Base-by-base conservation (phyloP, 2,797 vertebrate species). In the Hydrophis major region DNA sequence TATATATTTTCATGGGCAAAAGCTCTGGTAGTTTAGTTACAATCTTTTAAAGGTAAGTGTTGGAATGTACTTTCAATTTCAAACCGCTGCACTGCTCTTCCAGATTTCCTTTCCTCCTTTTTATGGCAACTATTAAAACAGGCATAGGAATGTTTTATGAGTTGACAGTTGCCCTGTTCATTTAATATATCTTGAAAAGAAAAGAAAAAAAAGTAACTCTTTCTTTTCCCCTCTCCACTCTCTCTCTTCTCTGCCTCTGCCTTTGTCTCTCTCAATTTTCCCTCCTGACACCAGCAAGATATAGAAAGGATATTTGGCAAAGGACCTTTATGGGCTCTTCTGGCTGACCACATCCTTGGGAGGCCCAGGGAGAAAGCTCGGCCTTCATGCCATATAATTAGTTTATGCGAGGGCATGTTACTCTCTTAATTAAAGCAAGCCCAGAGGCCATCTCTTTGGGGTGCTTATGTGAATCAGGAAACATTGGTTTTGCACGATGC, bases 361-460 rank as follows among this genome's bases (percentile, higher is more conserved):
- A 94, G 47, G 50, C 83, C 90, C 8, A 89, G 53, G 57, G 93
- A 93, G 11, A 86, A 57, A 92, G 3, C 7, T 59, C 25, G 42
- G 13, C 92, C 90, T 66, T 3, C 59, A 27, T 87, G 89, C 69
- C 63, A 60, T 94, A 93, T 94, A 94, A 93, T 25, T 13, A 66
- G 69, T 87, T 0, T 89, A 10, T 37, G 83, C 92, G 92, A 89
- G 94, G 27, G 7, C 69, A 83, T 55, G n/a, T 83, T 86, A 14
- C 16, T 95, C 89, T 95, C 94, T 91, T 94, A 95, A 94, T 95
- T 95, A 90, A 93, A 94, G n/a, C 59, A 47, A 63, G 1, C 93
- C 60, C 90, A 22, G 16, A 27, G 47, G 55, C 25, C 61, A 74
- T 91, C 92, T 93, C 37, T 86, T 89, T 13, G 53, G 27, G 8